phyloP scores from a whole-genome alignment of 2,888 invertebrate species.

The Pheosia gnoma region DNA sequence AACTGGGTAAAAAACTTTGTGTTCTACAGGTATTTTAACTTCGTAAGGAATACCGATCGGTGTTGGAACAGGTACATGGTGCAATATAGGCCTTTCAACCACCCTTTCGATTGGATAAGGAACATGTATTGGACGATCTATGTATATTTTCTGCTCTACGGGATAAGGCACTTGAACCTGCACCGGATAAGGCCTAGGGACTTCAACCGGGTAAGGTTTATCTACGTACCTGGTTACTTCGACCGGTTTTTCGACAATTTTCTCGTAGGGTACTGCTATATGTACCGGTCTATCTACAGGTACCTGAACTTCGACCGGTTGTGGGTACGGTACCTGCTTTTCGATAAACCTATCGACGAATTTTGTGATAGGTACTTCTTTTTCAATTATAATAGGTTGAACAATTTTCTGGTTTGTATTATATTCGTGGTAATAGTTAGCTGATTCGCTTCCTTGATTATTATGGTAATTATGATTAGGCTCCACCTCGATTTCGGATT shows the following conservation, averaged over 20 bases:
- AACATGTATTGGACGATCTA: conserved; percentile 78
- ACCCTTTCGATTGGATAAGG: conserved; percentile 79
- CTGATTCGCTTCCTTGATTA: conserved; percentile 54
- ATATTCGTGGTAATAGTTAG: conserved; percentile 52
- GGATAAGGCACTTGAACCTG: conserved; percentile 80
- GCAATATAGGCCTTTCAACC: conserved; percentile 78
- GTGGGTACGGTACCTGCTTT: conserved; percentile 73
- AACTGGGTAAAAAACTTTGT: conserved; percentile 64
- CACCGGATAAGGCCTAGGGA: conserved; percentile 79
- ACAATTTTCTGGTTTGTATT: conserved; percentile 65
- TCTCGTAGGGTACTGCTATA: conserved; percentile 76
- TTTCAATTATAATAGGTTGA: conserved; percentile 76
- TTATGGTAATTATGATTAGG: conserved; percentile 49
- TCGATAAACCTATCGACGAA: conserved; percentile 73
- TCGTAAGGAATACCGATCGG: conserved; percentile 71
- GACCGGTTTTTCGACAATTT: conserved; percentile 80
- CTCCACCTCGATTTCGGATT: conserved; percentile 57
- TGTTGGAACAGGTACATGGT: conserved; percentile 70
- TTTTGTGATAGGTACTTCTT: conserved; percentile 75
- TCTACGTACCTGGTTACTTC: conserved; percentile 81
- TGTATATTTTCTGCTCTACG: conserved; percentile 78
- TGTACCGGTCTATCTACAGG: conserved; percentile 74
- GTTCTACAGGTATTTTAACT: conserved; percentile 66
- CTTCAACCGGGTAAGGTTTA: conserved; percentile 84
- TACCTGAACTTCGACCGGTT: conserved; percentile 65